Percentiles rank a stretch among this genome's conserved stretches.
Evolutionary conservation across 2,797 vertebrate species (phyloP).

Genomic region (Sebastes vulpes): DNA sequence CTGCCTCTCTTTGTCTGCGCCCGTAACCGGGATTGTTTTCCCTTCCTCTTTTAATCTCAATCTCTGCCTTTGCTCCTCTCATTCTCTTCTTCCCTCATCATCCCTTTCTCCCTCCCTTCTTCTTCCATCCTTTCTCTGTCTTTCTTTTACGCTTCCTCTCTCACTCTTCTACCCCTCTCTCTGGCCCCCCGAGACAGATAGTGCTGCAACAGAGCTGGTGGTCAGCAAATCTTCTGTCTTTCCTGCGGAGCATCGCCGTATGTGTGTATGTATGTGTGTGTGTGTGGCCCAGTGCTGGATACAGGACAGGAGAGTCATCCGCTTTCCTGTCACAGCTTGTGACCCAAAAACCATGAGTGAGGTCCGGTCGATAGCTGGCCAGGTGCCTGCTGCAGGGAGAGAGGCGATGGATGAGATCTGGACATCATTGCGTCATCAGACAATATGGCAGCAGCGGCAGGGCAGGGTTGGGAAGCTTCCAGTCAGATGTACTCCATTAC

Average conservation of each 20-base stretch:
- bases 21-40: background rate
- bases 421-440: slow-evolving; percentile 57
- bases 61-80: background rate
- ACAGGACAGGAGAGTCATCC: slow-evolving; percentile 59
- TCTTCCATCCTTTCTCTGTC: background rate
- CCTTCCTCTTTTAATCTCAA: slow-evolving; percentile 28
- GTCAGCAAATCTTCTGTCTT: slow-evolving; percentile 72
- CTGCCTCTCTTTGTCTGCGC: slow-evolving; percentile 12
- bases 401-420: slow-evolving; percentile 50
- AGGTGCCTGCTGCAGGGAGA: slow-evolving; percentile 54
- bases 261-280: slow-evolving; percentile 14
- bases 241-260: slow-evolving; percentile 10
- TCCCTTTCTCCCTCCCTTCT: background rate
- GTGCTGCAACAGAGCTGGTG: slow-evolving; percentile 53
- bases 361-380: slow-evolving; percentile 70
- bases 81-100: background rate
- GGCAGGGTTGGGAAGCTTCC: background rate
- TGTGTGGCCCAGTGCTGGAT: slow-evolving; percentile 17
- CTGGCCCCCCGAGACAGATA: slow-evolving; percentile 46
- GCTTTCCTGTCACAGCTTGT: slow-evolving; percentile 75
- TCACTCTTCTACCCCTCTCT: background rate
- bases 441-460: slow-evolving; percentile 32
- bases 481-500: slow-evolving; percentile 1
- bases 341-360: slow-evolving; percentile 80
- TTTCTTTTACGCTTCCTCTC: background rate